These are phyloP conservation scores for Sesamia nonagrioides DNA, from an alignment of 1,140 invertebrate genomes.

Conservation along the genomic window DNA sequence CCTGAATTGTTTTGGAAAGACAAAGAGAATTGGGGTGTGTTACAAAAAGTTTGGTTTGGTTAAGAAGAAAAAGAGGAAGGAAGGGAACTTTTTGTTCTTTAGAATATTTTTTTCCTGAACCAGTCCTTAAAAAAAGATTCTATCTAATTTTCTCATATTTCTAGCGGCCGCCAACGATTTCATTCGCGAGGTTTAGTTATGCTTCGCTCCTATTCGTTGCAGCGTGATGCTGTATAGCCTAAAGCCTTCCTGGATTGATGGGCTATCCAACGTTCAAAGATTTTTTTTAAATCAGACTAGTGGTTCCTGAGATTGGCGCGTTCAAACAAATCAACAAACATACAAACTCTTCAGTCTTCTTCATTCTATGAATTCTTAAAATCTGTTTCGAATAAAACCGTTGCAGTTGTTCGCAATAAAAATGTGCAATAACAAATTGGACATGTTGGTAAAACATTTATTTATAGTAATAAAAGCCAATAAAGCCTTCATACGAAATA, in stretches of 20 bases:
- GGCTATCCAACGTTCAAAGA: no score
- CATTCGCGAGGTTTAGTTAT: no score
- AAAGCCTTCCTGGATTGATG: no score
- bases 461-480: slow-evolving; percentile 20
- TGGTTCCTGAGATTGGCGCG: no score
- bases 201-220: no score
- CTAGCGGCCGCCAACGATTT: no score
- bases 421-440: background rate
- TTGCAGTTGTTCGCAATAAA: background rate
- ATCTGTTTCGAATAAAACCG: background rate
- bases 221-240: no score
- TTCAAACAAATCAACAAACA: no score
- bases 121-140: background rate
- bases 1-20: slow-evolving; percentile 24
- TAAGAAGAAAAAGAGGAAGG: slow-evolving; percentile 23
- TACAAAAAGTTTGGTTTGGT: slow-evolving; percentile 5
- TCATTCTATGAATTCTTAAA: slow-evolving; percentile 5
- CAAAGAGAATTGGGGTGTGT: slow-evolving; percentile 14
- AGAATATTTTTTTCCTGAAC: background rate
- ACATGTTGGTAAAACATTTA: background rate
- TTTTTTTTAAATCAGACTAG: no score
- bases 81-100: background rate
- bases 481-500: slow-evolving; percentile 5
- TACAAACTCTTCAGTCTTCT: no score
- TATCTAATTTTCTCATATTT: background rate